Base-by-base conservation (phyloP, 2,113 vertebrate species). In the Psilopogon haemacephalus region DNA sequence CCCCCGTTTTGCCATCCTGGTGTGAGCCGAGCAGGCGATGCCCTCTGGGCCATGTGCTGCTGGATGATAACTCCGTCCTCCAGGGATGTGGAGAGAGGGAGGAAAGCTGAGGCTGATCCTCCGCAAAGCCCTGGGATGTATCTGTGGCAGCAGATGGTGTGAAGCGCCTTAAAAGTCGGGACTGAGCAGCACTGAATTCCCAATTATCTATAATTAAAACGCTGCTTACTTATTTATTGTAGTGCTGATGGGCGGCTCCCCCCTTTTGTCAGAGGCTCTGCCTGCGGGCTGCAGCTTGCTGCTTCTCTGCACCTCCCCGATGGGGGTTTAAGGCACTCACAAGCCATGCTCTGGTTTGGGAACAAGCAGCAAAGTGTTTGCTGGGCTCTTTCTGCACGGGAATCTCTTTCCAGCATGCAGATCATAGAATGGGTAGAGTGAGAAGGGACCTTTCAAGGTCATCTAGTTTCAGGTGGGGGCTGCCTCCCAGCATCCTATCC, bases 81-180 rank as follows among this genome's bases (percentile, higher is more conserved):
- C 0, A 16, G 83, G 91, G 85, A 52, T 38, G 28, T 24, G 63
- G 37, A 46, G 73, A 56, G 73, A 54, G 63, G 65, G 3, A 56
- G 46, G 27, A 4, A 19, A 68, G 83, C 87, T n/a, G 71, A 37
- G 54, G 17, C 1, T 12, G 33, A 15, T 48, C 12, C 71, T 76
- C 68, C 72, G 38, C 88, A 20, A 28, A 89, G 65, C 71, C 50
- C 42, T 1, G 56, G 12, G 63, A 3, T 5, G 52, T 40, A 12
- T 80, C 56, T 62, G 82, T 9, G 64, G 42, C 67, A 73, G 84
- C 91, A 94, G 92, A 95, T 94, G 94, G 75, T 86, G 87, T 0
- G 67, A 85, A 4, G 59, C 2, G 90, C 79, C 92, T 86, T 8
- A 3, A 33, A 33, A 92, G 72, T 50, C 33, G 16, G 58, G 28